These are phyloP conservation scores for Chrysotoxum bicinctum DNA, from an alignment of 2,888 invertebrate species.

Conservation along the genomic window DNA sequence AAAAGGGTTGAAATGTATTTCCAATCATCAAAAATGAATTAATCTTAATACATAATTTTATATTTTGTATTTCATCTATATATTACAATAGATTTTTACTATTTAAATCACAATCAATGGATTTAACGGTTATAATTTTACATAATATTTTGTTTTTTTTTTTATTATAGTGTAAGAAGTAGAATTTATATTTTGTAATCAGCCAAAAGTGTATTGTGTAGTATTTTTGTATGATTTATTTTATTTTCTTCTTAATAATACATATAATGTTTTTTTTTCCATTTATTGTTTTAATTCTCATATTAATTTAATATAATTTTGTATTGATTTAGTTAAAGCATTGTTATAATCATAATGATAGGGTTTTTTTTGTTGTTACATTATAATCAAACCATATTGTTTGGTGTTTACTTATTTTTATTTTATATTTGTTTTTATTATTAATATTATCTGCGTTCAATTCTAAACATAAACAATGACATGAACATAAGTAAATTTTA, in stretches of 20 bases:
- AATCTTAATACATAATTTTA: conserved; percentile 34
- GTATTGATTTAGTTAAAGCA: conserved; percentile 71
- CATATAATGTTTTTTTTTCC: conserved; percentile 37
- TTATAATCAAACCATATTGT: conserved; percentile 45
- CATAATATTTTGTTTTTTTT: conserved; percentile 6
- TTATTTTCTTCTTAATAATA: conserved; percentile 17
- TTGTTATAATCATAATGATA: conserved; percentile 67
- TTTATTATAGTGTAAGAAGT: conserved; percentile 40
- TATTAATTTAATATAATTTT: conserved; percentile 48
- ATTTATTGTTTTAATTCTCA: conserved; percentile 27
- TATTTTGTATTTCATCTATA: conserved; percentile 23
- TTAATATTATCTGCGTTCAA: conserved; percentile 11
- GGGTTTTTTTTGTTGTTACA: conserved; percentile 40
- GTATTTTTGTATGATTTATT: conserved; percentile 36
- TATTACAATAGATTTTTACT: conserved; percentile 50
- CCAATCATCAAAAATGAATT: conserved; percentile 38
- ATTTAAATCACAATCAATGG: conserved; percentile 66
- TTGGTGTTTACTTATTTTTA: conserved; percentile 51
- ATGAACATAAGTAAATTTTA: conserved; percentile 47
- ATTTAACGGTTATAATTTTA: conserved; percentile 55
- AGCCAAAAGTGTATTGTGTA: conserved; percentile 61
- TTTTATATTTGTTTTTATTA: not conserved
- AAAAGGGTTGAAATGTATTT: conserved; percentile 23
- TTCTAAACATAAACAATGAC: conserved; percentile 35
- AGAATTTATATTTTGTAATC: conserved; percentile 56